Base-by-base conservation (phyloP, 1,140 invertebrate genomes). In the Papilio helenus region DNA sequence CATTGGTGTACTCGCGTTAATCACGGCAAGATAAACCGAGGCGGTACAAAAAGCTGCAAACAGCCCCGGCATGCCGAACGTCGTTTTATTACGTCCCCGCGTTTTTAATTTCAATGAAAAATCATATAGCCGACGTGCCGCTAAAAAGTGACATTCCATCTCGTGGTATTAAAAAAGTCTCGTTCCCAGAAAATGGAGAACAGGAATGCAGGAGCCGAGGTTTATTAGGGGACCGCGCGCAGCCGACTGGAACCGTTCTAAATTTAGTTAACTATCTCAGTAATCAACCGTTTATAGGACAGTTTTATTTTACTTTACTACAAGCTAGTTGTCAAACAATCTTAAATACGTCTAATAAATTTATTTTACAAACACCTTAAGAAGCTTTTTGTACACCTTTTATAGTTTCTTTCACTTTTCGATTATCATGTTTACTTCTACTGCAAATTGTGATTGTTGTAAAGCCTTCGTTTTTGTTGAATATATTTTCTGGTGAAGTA, bases 41-140 rank as follows among this genome's bases (percentile, higher is more conserved):
- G 85, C 85, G 87, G 88, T 86, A 86, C 89, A 90, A 92, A 90
- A 86, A 87, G 85, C 79, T 71, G 49, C 84, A 87, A 85, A 87
- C 83, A 83, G 74, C 78, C 84, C 72, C 85, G 89, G 85, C 85
- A 86, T 86, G 84, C 84, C 81, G 80, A 83, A 73, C 72, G 79
- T 85, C 82, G 87, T 84, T 87, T 89, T 92, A 89, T 90, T 87
- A 87, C 82, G 81, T 82, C 82, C 85, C 79, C 79, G 81, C 82
- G 82, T 90, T 90, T 92, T 89, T 91, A 89, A 92, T 89, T 92
- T 92, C 88, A 92, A 92, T 92, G 91, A 93, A 92, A 92, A 93
- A 90, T 93, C 88, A 90, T 91, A 90, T 89, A 89, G 86, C 86
- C 85, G 86, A 86, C 80, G 84, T 76, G 76, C 26, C 23, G 82